Percentiles rank a stretch among this genome's conserved stretches.
These are phyloP conservation scores for Caenorhabditis briggsae DNA, from an alignment of 1,140 invertebrate species.

Conservation along the genomic window DNA sequence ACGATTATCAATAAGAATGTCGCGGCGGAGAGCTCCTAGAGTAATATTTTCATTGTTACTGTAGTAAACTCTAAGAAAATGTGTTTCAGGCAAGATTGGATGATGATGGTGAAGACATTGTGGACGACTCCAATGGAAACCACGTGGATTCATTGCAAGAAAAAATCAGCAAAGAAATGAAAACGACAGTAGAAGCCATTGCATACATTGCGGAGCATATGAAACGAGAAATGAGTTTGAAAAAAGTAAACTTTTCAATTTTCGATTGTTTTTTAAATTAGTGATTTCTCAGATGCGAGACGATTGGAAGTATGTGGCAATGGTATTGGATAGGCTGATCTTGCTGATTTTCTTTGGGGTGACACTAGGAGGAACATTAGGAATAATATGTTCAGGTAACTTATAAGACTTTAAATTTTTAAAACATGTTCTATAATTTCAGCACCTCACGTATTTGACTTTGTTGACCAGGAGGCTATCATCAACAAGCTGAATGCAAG, in stretches of 20 bases:
- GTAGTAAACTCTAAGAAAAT: slow-evolving; percentile 20
- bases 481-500: slow-evolving; percentile 86
- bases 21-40: slow-evolving; percentile 24
- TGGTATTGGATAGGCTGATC: slow-evolving; percentile 94
- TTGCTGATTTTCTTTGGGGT: slow-evolving; percentile 97
- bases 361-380: slow-evolving; percentile 92
- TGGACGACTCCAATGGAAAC: slow-evolving; percentile 31
- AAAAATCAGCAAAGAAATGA: slow-evolving; percentile 68
- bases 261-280: background rate
- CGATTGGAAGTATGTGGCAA: slow-evolving; percentile 99
- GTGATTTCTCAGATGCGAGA: slow-evolving; percentile 86
- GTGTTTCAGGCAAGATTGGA: slow-evolving; percentile 3
- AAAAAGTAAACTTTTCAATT: slow-evolving; percentile 84
- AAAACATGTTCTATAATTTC: slow-evolving; percentile 80
- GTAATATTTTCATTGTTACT: slow-evolving; percentile 52
- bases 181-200: slow-evolving; percentile 79
- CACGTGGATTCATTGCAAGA: slow-evolving; percentile 39
- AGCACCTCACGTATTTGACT: slow-evolving; percentile 98
- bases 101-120: slow-evolving; percentile 26
- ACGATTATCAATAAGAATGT: slow-evolving; percentile 23
- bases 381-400: slow-evolving; percentile 77
- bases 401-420: background rate
- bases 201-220: slow-evolving; percentile 80
- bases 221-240: slow-evolving; percentile 82
- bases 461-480: slow-evolving; percentile 95